These are phyloP conservation scores for Hydrochoerus hydrochaeris DNA, from an alignment of 2,113 vertebrate species.

Conservation along the genomic window DNA sequence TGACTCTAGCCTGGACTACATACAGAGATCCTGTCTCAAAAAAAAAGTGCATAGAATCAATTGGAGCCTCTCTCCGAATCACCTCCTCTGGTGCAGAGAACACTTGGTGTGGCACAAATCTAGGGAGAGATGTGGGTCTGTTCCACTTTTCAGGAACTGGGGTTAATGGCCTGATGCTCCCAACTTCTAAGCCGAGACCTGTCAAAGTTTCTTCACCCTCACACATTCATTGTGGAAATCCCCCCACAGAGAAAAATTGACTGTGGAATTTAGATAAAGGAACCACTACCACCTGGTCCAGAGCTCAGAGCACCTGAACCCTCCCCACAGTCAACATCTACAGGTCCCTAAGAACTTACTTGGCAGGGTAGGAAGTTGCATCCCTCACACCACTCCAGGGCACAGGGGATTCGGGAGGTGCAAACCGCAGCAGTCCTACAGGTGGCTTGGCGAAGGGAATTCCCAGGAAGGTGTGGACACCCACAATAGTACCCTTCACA, in stretches of 20 bases:
- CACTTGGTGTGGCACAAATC: background rate
- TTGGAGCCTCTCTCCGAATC: background rate
- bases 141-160: background rate
- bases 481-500: slow-evolving; percentile 84
- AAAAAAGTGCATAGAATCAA: background rate
- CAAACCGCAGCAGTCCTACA: slow-evolving; percentile 88
- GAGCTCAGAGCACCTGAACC: background rate
- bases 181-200: background rate
- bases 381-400: slow-evolving; percentile 89
- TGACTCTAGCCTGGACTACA: no score
- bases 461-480: slow-evolving; percentile 88
- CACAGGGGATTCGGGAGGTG: slow-evolving; percentile 87
- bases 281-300: background rate
- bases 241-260: background rate
- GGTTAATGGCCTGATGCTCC: background rate
- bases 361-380: slow-evolving; percentile 86
- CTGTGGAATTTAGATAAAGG: background rate
- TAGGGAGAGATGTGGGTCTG: background rate
- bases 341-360: slow-evolving; percentile 84
- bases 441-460: slow-evolving; percentile 93
- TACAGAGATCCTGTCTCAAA: no score
- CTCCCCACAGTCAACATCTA: background rate
- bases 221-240: background rate
- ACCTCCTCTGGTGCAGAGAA: background rate
- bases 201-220: background rate